These are phyloP conservation scores for Micropterix aruncella DNA, from an alignment of 2,888 invertebrate genomes.

Conservation along the genomic window DNA sequence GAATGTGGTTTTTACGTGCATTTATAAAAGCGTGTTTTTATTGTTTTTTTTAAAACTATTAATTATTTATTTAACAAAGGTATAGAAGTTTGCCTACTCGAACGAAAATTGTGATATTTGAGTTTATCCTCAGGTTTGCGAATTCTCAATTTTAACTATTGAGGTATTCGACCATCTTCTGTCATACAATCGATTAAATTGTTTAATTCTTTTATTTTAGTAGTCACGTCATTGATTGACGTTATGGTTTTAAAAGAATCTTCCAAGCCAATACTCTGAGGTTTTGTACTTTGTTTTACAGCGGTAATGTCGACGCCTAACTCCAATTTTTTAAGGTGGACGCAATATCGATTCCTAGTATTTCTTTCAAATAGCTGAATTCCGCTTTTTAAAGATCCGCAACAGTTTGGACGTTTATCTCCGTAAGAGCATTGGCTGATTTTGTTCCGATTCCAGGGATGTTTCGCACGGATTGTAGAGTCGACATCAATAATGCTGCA, in stretches of 20 bases:
- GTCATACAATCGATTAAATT: slow-evolving; percentile 56
- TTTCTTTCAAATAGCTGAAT: slow-evolving; percentile 41
- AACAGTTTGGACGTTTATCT: slow-evolving; percentile 50
- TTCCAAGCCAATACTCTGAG: slow-evolving; percentile 67
- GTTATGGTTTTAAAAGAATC: slow-evolving; percentile 64
- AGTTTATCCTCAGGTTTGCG: slow-evolving; percentile 55
- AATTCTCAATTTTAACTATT: slow-evolving; percentile 58
- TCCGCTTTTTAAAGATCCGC: slow-evolving; percentile 50
- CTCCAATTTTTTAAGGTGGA: slow-evolving; percentile 54
- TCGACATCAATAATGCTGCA: slow-evolving; percentile 48
- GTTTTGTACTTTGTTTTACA: slow-evolving; percentile 62
- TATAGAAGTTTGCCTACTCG: slow-evolving; percentile 62
- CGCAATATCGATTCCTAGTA: slow-evolving; percentile 54
- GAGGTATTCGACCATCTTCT: slow-evolving; percentile 68
- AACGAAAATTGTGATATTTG: slow-evolving; percentile 55
- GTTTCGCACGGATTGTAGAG: slow-evolving; percentile 42
- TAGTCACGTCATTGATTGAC: slow-evolving; percentile 57
- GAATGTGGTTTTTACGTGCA: too few relatives aligned
- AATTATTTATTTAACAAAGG: slow-evolving; percentile 37
- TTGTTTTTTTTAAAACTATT: slow-evolving; percentile 35
- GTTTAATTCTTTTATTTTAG: slow-evolving; percentile 52
- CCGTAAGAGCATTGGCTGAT: slow-evolving; percentile 47
- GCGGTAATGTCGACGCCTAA: slow-evolving; percentile 58
- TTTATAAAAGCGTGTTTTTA: slow-evolving; percentile 40
- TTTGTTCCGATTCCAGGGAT: slow-evolving; percentile 69